Conservation (phyloP, 1,140 invertebrate species). For the Diplogasteroides magnus region DNA sequence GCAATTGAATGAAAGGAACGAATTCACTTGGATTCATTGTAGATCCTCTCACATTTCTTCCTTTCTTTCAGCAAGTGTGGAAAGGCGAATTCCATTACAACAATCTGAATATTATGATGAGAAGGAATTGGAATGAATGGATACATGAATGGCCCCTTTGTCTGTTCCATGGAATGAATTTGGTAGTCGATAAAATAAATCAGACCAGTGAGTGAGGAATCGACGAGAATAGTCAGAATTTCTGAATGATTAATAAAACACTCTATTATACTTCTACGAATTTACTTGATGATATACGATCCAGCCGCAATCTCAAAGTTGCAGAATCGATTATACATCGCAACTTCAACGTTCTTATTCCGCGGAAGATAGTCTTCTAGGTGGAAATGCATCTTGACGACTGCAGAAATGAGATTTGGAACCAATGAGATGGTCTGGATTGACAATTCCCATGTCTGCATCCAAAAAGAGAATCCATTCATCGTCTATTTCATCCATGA, state of each 20-base stretch:
- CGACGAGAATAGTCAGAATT: conserved; percentile 43
- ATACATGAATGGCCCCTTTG: conserved; percentile 40
- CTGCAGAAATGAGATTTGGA: not conserved
- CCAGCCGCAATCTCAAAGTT: conserved; percentile 51
- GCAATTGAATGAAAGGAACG: conserved; percentile 20
- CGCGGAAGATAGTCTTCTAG: conserved; percentile 43
- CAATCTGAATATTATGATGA: not conserved
- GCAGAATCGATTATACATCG: conserved; percentile 51
- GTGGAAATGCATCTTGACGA: not conserved
- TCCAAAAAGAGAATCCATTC: conserved; percentile 49
- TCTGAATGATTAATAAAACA: conserved; percentile 31
- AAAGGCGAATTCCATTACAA: not conserved
- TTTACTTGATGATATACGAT: conserved; percentile 38
- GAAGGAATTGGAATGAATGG: not conserved
- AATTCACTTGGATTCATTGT: not conserved
- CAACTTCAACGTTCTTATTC: conserved; percentile 33
- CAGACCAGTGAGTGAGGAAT: conserved; percentile 43
- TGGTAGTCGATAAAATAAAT: conserved; percentile 42
- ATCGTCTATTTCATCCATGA: conserved; percentile 25
- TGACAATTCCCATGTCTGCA: conserved; percentile 47
- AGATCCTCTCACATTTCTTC: not conserved
- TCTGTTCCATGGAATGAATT: conserved; percentile 41
- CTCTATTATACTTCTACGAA: not conserved
- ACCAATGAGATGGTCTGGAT: conserved; percentile 46
- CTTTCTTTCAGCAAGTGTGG: not conserved